Conservation (phyloP, 2,888 invertebrate species). For the Cheilosia vulpina region DNA sequence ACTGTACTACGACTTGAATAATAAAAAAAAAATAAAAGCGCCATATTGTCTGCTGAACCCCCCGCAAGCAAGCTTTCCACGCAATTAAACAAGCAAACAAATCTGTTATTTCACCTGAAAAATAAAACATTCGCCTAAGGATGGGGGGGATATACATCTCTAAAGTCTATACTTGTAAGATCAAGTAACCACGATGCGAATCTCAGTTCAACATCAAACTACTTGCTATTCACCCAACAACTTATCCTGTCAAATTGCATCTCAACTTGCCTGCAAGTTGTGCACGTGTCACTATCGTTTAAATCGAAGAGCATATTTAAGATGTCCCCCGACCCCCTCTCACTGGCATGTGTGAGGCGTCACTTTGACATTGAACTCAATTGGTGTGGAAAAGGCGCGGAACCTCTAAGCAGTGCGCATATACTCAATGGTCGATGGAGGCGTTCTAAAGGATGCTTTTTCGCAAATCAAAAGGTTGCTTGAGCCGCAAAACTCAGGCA, state of each 20-base stretch:
- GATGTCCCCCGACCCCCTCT: not conserved
- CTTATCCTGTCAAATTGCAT: not conserved
- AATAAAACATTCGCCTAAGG: too few species aligned
- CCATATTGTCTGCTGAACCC: not conserved
- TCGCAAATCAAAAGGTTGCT: not conserved
- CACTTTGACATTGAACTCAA: conserved; percentile 10
- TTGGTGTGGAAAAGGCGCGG: not conserved
- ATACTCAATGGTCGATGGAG: not conserved
- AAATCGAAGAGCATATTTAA: not conserved
- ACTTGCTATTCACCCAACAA: not conserved
- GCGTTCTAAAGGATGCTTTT: not conserved
- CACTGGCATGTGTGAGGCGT: not conserved
- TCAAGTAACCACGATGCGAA: not conserved
- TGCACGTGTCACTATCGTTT: not conserved
- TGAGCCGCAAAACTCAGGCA: not conserved
- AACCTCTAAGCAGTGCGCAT: not conserved
- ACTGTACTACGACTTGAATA: not conserved
- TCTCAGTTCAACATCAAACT: not conserved
- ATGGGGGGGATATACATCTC: too few species aligned
- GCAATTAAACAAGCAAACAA: conserved; percentile 1
- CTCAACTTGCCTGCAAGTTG: not conserved
- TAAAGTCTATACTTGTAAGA: too few species aligned
- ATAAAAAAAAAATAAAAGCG: not conserved
- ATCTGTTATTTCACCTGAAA: not conserved
- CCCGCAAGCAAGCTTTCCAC: not conserved